Base-by-base conservation (phyloP, 2,888 invertebrate species). In the Agonopterix subpropinquella region DNA sequence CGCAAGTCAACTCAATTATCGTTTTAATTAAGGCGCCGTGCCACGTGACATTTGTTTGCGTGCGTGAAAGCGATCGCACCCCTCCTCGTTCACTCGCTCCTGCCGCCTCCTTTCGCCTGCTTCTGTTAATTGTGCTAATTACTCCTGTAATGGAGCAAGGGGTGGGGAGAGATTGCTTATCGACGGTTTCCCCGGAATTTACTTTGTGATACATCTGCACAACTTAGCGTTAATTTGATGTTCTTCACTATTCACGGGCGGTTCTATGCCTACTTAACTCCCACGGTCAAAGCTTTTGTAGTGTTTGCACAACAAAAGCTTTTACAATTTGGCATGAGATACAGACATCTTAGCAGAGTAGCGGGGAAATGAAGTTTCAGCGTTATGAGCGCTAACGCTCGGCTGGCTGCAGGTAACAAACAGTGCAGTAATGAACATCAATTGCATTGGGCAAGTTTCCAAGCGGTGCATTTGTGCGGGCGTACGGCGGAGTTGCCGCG, bases 101-200 rank as follows among this genome's bases (percentile, higher is more conserved):
- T 56, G 47, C 58, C 55, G 54, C 56, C 50, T 59, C 58, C 58
- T 54, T 52, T 57, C 68, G 62, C 70, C 70, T 65, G 68, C 72
- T 73, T 70, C 82, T 80, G 89, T 87, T 89, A 89, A 89, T 89
- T 89, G 89, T 77, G 81, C 89, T 89, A 89, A 89, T 89, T 89
- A 89, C 88, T 83, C 77, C 81, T 81, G 85, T 89, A 89, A 89
- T 84, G 80, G 87, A 84, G 80, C 81, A 77, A 79, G 77, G 81
- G 79, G 77, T 73, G 77, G 74, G 71, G 77, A 71, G 77, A 84
- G 85, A 86, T 87, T 86, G 85, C 85, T 86, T 86, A 87, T 87
- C 85, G 81, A 80, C 76, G 78, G 74, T 72, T 78, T 76, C 77
- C 70, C 74, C 65, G 70, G 75, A 80, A 80, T 83, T 80, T 78